A percentile compares a stretch with the other conserved stretches of the same genome.
Evolutionary conservation across 2,888 invertebrate species (phyloP).

Genomic region (Agriopis marginaria): DNA sequence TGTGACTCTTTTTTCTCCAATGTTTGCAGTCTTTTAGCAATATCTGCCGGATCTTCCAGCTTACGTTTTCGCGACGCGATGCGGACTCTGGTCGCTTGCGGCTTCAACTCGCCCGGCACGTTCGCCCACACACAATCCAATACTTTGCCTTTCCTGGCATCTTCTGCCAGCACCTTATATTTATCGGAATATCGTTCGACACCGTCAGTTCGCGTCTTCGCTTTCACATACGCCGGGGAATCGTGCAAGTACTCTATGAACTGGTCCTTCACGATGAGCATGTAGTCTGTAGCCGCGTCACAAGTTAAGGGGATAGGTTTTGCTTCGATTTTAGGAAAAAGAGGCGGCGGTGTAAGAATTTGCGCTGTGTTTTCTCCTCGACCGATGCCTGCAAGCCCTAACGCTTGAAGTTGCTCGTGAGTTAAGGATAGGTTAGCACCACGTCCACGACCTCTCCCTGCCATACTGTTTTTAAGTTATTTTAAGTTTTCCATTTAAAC

Average conservation of each 20-base stretch:
- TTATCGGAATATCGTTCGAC: conserved; percentile 87
- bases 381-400: conserved; percentile 74
- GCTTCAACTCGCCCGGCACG: conserved; percentile 88
- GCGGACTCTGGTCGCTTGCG: conserved; percentile 76
- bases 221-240: conserved; percentile 87
- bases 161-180: conserved; percentile 79
- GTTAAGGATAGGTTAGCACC: conserved; percentile 82
- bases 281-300: conserved; percentile 88
- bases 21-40: conserved; percentile 86
- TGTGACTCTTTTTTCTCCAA: conserved; percentile 89
- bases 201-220: conserved; percentile 78
- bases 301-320: conserved; percentile 83
- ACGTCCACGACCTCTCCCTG: conserved; percentile 82
- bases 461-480: conserved; percentile 57
- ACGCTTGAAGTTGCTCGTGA: conserved; percentile 85
- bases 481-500: not conserved
- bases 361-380: conserved; percentile 85
- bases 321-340: conserved; percentile 87
- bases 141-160: conserved; percentile 76
- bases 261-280: conserved; percentile 90
- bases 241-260: conserved; percentile 90
- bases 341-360: conserved; percentile 85
- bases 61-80: conserved; percentile 68
- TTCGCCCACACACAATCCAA: conserved; percentile 87
- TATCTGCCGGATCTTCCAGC: conserved; percentile 70